Conservation (phyloP, 2,113 vertebrate genomes). For the Callithrix jacchus region DNA sequence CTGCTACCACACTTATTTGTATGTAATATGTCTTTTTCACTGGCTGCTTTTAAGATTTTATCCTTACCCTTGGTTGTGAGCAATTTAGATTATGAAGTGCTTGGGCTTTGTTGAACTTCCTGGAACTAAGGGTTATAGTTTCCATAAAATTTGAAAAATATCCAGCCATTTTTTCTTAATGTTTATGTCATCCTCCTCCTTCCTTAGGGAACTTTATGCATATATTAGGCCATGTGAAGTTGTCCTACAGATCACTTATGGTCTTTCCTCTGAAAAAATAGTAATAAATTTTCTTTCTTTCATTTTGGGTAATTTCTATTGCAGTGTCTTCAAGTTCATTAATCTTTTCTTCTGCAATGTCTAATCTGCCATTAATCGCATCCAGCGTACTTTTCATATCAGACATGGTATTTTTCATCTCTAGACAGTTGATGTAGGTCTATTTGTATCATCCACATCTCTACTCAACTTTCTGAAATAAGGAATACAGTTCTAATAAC, state of each 20-base stretch:
- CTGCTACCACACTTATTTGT: accelerated
- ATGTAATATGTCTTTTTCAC: not conserved
- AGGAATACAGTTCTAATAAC: not conserved
- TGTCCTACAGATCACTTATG: not conserved
- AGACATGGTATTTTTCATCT: not conserved
- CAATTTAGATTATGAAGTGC: not conserved
- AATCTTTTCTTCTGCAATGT: not conserved
- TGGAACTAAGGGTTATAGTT: not conserved
- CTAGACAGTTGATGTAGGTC: not conserved
- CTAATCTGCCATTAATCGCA: not conserved
- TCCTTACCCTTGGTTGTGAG: not conserved
- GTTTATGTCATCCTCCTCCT: not conserved
- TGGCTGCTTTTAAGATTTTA: not conserved
- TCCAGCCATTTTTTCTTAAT: not conserved
- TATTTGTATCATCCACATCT: not conserved
- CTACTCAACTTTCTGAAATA: not conserved
- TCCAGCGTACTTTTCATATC: not conserved
- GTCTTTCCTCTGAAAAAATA: not conserved
- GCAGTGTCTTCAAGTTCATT: not conserved
- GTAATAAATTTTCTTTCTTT: not conserved
- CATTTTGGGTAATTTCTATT: not conserved
- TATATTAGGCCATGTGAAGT: not conserved
- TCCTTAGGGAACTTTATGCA: not conserved
- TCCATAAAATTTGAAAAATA: not conserved
- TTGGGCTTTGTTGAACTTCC: not conserved